A percentile compares a stretch with the other conserved stretches of the same genome.
Evolutionary conservation across 1,140 invertebrate genomes (phyloP).

Genomic region (Tetragnatha versicolor): DNA sequence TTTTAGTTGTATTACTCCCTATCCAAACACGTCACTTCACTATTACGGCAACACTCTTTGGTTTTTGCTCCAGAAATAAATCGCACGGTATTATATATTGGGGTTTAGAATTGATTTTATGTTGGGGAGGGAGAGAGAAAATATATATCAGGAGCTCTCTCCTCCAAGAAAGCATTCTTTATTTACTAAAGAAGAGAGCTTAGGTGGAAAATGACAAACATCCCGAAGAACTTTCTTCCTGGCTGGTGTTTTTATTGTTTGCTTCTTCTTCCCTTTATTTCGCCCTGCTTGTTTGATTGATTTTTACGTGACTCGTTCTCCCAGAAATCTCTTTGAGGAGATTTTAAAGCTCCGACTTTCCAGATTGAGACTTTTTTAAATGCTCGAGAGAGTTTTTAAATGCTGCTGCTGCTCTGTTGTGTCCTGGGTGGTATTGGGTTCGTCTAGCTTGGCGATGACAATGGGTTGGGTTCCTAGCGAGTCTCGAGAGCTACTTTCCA

Average conservation of each 20-base stretch:
- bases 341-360: background rate
- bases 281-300: background rate
- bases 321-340: background rate
- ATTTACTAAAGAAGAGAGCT: background rate
- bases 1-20: no score
- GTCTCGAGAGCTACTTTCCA: no score
- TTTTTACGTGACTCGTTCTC: background rate
- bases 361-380: no score
- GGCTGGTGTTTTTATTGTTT: background rate
- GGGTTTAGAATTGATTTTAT: background rate
- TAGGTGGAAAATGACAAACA: conserved; percentile 8
- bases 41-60: no score
- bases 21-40: no score
- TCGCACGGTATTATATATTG: background rate
- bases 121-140: background rate
- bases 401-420: no score
- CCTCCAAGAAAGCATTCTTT: background rate
- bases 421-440: no score
- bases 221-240: background rate
- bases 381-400: no score
- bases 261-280: background rate
- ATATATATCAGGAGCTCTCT: background rate
- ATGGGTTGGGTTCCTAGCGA: no score
- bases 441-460: no score
- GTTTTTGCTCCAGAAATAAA: no score